phyloP scores from a whole-genome alignment of 2,113 vertebrate species.

The Abramis brama region DNA sequence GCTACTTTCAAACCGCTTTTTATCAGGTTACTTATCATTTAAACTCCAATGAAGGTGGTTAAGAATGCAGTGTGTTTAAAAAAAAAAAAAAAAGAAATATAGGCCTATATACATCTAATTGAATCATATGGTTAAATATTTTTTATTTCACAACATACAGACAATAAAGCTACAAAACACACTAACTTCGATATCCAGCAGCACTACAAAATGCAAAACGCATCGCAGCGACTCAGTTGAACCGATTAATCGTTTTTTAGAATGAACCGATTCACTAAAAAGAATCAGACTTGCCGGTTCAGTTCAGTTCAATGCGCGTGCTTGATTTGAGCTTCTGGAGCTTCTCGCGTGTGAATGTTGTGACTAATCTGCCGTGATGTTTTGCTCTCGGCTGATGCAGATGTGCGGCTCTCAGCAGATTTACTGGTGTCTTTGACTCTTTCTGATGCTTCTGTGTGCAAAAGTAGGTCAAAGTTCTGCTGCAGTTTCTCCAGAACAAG shows the following conservation, averaged over 20 bases:
- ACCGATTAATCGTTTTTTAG: background rate
- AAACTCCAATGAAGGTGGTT: too few relatives aligned
- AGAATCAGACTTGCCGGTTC: background rate
- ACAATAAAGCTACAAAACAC: too few relatives aligned
- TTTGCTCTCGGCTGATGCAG: constrained; percentile 17
- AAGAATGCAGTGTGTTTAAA: too few relatives aligned
- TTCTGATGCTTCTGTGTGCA: background rate
- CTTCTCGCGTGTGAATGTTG: background rate
- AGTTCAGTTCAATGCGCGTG: background rate
- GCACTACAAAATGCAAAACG: background rate
- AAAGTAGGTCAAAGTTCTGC: constrained; percentile 9
- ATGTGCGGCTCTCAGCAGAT: constrained; percentile 10
- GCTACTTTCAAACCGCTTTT: too few relatives aligned
- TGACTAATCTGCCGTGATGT: constrained; percentile 2
- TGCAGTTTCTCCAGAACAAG: background rate
- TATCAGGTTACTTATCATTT: too few relatives aligned
- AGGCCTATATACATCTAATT: too few relatives aligned
- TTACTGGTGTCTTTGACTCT: background rate
- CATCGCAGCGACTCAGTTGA: background rate
- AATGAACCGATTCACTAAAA: background rate
- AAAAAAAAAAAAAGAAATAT: too few relatives aligned
- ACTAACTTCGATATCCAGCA: too few relatives aligned
- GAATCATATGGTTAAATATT: too few relatives aligned
- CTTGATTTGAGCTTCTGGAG: background rate
- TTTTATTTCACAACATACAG: too few relatives aligned